Base-by-base conservation (phyloP, 2,797 vertebrate species). In the Gobio occitaniae region DNA sequence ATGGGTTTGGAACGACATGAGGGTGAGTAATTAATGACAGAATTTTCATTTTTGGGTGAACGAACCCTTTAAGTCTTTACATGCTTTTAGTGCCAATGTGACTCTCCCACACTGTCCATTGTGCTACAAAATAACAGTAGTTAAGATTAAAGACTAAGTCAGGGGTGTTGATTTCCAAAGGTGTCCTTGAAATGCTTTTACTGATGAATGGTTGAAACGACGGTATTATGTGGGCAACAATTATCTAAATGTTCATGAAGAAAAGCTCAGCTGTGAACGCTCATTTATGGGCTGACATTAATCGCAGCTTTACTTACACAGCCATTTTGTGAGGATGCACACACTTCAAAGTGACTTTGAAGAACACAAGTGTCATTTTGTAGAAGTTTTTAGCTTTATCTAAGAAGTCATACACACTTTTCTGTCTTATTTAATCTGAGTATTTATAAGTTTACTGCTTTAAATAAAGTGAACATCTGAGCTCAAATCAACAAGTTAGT, bases 221-320 rank as follows among this genome's bases (percentile, higher is more conserved):
- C 72, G 48, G 56, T 41, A 25, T 77, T 80, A 84, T 19, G 56
- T 52, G 65, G 54, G n/a, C 70, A 59, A 75, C 32, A 78, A 78
- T 86, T 79, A 78, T 77, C 87, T 10, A 54, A 70, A 70, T 50
- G n/a, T 82, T 76, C 4, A 50, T 78, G 63, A 44, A 68, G 21
- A 76, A 38, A 59, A 66, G 17, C 41, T 69, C 50, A 19, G 65
- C 52, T 78, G 50, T 78, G 71, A 83, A 44, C n/a, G 11, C 41
- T 70, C 21, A 32, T 52, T 65, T 32, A 78, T 78, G 65, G 41
- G 41, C 9, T 78, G 50, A 84, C 32, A 47, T 74, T 63, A 77
- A 71, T 70, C 52, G 13, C 61, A 77, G 72, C 59, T 76, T 80
- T 79, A 48, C 54, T 74, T 74, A 44, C 25, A 32, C 12, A 29